Percentiles rank a stretch among this genome's conserved stretches.
Conservation (phyloP, 2,888 invertebrate genomes). For the Pristionchus mayeri region DNA sequence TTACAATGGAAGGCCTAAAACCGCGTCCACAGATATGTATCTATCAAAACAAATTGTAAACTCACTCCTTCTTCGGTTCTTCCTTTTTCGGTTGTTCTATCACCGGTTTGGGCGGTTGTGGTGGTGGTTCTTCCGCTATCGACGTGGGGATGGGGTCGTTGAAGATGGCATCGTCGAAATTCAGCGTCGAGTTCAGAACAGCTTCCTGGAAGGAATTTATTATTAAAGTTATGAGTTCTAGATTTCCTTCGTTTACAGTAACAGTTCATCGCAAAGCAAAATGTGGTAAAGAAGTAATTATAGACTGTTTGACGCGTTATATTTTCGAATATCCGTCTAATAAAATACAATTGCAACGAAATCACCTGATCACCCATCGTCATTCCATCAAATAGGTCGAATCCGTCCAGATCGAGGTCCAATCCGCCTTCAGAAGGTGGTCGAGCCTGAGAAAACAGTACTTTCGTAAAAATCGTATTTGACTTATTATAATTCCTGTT, state of each 20-base stretch:
- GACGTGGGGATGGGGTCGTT: not conserved
- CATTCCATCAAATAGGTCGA: constrained; percentile 30
- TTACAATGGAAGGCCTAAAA: too few species aligned
- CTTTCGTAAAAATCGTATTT: not conserved
- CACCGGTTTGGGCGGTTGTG: not conserved
- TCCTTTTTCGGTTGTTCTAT: not conserved
- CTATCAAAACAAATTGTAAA: not conserved
- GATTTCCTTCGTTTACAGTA: too few species aligned
- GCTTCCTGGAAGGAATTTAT: not conserved
- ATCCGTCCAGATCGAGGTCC: not conserved
- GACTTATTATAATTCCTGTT: not conserved
- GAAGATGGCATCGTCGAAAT: constrained; percentile 29
- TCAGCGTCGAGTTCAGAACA: not conserved
- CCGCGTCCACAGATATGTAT: too few species aligned
- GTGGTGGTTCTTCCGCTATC: not conserved
- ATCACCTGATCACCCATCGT: not conserved
- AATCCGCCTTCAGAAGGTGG: constrained; percentile 6
- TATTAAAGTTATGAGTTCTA: too few species aligned
- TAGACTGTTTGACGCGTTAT: too few species aligned
- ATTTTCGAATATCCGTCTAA: too few species aligned
- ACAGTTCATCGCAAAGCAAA: too few species aligned
- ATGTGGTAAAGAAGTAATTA: too few species aligned
- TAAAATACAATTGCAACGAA: too few species aligned
- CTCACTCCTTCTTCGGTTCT: constrained; percentile 1
- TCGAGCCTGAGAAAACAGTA: not conserved